Conservation (phyloP, 2,113 vertebrate genomes). For the Oenanthe oenanthe region DNA sequence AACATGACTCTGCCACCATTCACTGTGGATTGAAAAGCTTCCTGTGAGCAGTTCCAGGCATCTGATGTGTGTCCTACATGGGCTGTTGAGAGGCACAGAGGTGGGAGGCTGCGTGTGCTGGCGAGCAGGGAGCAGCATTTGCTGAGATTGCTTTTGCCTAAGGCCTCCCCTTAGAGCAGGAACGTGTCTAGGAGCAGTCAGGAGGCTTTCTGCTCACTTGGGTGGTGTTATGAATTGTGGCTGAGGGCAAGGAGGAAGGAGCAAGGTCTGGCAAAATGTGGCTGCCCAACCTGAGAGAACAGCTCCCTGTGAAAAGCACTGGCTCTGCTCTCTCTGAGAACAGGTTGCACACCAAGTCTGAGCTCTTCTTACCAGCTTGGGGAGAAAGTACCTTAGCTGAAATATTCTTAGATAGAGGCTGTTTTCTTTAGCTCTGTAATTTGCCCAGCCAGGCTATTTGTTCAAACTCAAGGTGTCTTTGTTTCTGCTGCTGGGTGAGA, state of each 20-base stretch:
- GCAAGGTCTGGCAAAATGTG: background rate
- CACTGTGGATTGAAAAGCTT: background rate
- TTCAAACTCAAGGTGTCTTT: background rate
- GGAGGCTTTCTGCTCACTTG: background rate
- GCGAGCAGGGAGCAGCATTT: background rate
- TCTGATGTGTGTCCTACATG: background rate
- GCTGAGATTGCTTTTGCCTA: background rate
- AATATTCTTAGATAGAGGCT: background rate
- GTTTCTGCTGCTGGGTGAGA: background rate
- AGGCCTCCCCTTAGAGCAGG: background rate
- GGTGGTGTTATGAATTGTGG: background rate
- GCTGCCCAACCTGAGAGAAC: background rate
- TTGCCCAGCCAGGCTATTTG: background rate
- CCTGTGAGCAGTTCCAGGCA: background rate
- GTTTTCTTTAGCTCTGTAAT: background rate
- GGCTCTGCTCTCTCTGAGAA: background rate
- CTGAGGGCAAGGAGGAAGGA: background rate
- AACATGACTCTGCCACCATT: accelerated
- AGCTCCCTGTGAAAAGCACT: accelerated
- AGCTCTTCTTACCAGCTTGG: background rate
- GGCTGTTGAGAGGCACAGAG: background rate
- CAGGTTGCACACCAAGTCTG: background rate
- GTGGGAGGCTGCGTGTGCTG: background rate
- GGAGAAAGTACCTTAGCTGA: background rate
- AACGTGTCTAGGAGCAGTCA: background rate